Evolutionary conservation across 1,140 invertebrate genomes (phyloP).

Genomic region (Kradibia gibbosae): DNA sequence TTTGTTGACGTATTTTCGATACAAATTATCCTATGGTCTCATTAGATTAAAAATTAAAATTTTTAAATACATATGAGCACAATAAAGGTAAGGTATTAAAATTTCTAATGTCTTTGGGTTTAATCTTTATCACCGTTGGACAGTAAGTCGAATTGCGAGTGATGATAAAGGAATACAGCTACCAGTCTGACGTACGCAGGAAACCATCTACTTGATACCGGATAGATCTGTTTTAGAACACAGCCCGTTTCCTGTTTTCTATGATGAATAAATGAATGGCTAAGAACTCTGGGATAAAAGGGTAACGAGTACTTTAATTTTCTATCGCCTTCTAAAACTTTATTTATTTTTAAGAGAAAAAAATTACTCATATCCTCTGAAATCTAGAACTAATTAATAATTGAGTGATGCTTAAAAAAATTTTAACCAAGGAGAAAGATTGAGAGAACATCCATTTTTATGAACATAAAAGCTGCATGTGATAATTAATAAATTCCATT

Average conservation of each 20-base stretch:
- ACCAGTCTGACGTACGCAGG: slow-evolving; percentile 21
- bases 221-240: background rate
- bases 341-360: too few species aligned
- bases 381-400: too few species aligned
- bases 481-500: background rate
- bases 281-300: background rate
- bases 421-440: too few species aligned
- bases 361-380: too few species aligned
- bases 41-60: background rate
- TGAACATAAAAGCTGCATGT: too few species aligned
- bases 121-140: background rate
- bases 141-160: background rate
- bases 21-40: background rate
- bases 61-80: background rate
- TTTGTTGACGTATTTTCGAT: background rate
- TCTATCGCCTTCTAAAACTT: background rate
- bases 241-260: slow-evolving; percentile 15
- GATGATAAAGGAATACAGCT: background rate
- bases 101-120: background rate
- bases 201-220: slow-evolving; percentile 3
- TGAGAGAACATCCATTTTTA: too few species aligned
- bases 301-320: background rate
- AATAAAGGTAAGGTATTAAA: background rate
- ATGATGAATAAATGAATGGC: background rate
- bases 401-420: too few species aligned